Conservation (phyloP, 2,113 vertebrate genomes). For the Urocynchramus pylzowi region DNA sequence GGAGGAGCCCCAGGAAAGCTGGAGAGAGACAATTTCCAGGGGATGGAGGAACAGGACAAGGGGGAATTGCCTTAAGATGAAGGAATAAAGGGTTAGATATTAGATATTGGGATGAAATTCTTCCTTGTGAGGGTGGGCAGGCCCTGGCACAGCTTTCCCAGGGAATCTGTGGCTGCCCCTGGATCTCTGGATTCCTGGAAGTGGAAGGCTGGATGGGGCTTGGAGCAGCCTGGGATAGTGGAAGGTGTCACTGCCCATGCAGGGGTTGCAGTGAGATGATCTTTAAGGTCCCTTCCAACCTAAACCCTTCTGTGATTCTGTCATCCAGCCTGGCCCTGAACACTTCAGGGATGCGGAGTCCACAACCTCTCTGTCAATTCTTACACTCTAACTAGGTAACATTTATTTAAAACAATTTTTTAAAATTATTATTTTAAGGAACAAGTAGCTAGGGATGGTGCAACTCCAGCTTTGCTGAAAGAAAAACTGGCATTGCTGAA, state of each 20-base stretch:
- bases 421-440: not conserved
- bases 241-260: not conserved
- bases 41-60: rapidly evolving
- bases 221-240: rapidly evolving
- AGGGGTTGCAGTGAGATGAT: not conserved
- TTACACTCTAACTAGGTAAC: not conserved
- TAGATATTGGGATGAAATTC: not conserved
- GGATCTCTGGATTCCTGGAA: not conserved
- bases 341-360: rapidly evolving
- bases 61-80: not conserved
- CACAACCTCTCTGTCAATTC: not conserved
- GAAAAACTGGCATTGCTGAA: not conserved
- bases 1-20: not conserved
- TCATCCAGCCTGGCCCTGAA: not conserved
- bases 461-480: not conserved
- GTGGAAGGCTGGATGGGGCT: not conserved
- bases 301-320: not conserved
- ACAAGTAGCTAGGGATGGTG: not conserved
- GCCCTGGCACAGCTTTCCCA: not conserved
- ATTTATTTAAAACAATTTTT: not conserved
- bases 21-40: not conserved
- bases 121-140: rapidly evolving
- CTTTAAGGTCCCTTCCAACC: not conserved
- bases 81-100: not conserved
- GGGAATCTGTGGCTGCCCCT: not conserved